Conservation (phyloP, 2,888 invertebrate species). For the Branchellion lobata region DNA sequence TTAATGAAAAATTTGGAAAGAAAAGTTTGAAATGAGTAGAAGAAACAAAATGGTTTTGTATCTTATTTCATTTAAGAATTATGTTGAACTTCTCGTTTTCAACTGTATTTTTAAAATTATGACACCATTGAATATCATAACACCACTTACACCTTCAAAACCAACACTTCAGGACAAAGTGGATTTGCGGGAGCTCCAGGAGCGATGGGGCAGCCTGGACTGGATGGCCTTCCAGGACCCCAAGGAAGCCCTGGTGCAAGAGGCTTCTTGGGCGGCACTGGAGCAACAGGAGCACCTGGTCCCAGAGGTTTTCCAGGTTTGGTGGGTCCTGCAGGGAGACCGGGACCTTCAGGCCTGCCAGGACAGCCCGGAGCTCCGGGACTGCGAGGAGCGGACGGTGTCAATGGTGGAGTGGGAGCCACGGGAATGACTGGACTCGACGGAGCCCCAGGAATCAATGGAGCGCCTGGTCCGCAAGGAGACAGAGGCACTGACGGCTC, state of each 20-base stretch:
- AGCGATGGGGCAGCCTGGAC: constrained; percentile 2
- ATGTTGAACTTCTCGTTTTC: too few relatives aligned
- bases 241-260: constrained; percentile 45
- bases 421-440: constrained; percentile 11
- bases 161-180: constrained; percentile 16
- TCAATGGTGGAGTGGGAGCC: constrained; percentile 9
- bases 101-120: too few relatives aligned
- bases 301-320: constrained; percentile 4
- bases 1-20: too few relatives aligned
- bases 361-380: not conserved
- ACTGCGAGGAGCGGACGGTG: not conserved
- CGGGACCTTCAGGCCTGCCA: not conserved
- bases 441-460: not conserved
- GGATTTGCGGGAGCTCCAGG: constrained; percentile 28
- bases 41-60: too few relatives aligned
- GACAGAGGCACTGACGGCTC: not conserved
- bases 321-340: not conserved
- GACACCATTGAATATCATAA: too few relatives aligned
- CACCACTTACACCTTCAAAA: too few relatives aligned
- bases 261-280: constrained; percentile 5
- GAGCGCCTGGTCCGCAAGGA: not conserved
- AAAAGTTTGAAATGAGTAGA: too few relatives aligned
- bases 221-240: constrained; percentile 48
- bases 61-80: too few relatives aligned
- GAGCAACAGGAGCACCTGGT: constrained; percentile 12